Evolutionary conservation across 2,113 vertebrate species (phyloP), one percentile per base, ranked within the genome.

Genomic region (Geococcyx californianus): DNA sequence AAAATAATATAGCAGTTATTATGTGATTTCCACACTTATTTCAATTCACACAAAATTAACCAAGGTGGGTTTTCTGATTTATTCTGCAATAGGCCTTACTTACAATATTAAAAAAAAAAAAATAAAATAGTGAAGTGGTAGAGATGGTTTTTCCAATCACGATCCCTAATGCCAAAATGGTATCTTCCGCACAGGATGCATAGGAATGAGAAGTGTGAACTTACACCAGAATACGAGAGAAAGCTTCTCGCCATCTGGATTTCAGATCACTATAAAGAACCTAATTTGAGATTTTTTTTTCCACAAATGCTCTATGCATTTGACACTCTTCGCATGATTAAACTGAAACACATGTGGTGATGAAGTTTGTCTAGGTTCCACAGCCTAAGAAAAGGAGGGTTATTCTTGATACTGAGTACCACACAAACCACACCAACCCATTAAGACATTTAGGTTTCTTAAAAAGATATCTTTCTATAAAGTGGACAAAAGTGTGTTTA

Each of bases 171-270:
- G 25, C 33, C 13, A 1, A 47, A 91, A 76, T 19, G 16, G 36
- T 33, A 96, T 60, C 13, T 7, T 67, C 14, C 14, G 1, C 2
- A 2, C 25, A 73, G 13, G 29, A 68, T 24, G 34, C 0, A 0
- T 45, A 69, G 75, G 36, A 84, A 87, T n/a, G 21, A 69, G 52
- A 85, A 86, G 59, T 20, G 51, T 29, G 33, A 88, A 80, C 42
- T 80, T 77, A n/a, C 28, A 77, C 10, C 15, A 67, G 31, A 64
- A 62, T 12, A 66, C 7, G 31, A 60, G 29, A 75, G 33, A 82
- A 72, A 40, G 10, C 21, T 81, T 78, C 64, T 69, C 45, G 21
- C 16, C 47, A 74, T 68, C 29, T 85, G 26, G 24, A 79, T 82
- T 72, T 89, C 56, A 81, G 33, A 64, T 78, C 47, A 62, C 20